phyloP scores from a whole-genome alignment of 2,797 vertebrate genomes.

The Champsocephalus esox region DNA sequence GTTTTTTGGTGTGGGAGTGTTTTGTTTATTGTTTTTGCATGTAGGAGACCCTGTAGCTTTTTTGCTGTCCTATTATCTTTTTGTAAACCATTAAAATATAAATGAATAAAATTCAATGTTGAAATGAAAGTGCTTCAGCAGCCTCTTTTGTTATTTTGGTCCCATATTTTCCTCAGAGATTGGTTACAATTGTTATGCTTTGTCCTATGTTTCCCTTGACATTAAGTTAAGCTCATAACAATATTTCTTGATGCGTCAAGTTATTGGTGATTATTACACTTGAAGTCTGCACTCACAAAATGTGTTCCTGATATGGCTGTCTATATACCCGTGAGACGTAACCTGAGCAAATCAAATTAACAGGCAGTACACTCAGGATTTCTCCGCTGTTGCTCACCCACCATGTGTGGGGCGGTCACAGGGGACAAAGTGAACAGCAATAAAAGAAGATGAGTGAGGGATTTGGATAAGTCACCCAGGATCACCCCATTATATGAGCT shows the following conservation, averaged over 20 bases:
- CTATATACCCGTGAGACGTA: slow-evolving; percentile 13
- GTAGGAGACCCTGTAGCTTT: no score
- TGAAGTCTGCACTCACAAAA: slow-evolving; percentile 15
- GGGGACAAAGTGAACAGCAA: slow-evolving; percentile 77
- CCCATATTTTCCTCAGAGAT: no score
- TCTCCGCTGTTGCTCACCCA: slow-evolving; percentile 50
- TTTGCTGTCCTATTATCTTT: no score
- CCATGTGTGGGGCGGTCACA: slow-evolving; percentile 56
- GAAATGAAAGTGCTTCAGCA: no score
- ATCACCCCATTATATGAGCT: slow-evolving; percentile 80
- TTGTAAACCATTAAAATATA: no score
- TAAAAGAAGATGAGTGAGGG: slow-evolving; percentile 80
- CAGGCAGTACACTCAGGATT: slow-evolving; percentile 56
- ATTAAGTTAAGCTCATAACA: no score
- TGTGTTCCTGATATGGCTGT: slow-evolving; percentile 13
- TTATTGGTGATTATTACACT: slow-evolving; percentile 26
- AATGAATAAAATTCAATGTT: no score
- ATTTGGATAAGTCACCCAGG: slow-evolving; percentile 80
- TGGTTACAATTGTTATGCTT: no score
- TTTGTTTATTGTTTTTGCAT: no score
- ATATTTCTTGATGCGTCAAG: neutral
- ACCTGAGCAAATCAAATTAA: slow-evolving; percentile 67
- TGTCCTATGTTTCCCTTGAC: no score
- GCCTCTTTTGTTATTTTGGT: no score
- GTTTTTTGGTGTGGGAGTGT: no score